Base-by-base conservation (phyloP, 2,797 vertebrate species). In the Knipowitschia caucasica region DNA sequence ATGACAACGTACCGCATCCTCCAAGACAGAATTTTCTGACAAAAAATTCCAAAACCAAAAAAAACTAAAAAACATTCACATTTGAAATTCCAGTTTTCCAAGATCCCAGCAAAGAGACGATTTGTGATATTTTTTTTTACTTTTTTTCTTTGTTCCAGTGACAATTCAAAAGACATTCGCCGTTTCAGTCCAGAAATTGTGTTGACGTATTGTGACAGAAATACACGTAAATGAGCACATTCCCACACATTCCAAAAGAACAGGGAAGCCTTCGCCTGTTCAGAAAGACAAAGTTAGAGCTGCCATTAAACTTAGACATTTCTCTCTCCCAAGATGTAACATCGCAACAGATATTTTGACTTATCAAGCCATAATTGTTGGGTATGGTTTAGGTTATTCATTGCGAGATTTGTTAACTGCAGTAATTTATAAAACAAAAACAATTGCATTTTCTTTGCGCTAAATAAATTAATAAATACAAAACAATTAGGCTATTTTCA, bases 271-370 rank as follows among this genome's bases (percentile, higher is more conserved):
- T 23, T 10, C 31, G 36, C 61, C 39, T 20, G 29, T 18, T 59
- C 49, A 63, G 78, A 79, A 67, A 80, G 71, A 77, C 69, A 78
- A 70, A 46, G 56, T 56, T n/a, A 82, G 73, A 87, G 84, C 87
- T 87, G 87, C 87, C 81, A 63, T 82, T 64, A 36, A 30, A 30
- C 27, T 30, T 30, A 5, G 15, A 31, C 45, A 49, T 31, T 49
- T 49, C 45, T 31, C 45, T 4, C 27, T 49, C 29, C 46, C 46
- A 49, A 49, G 46, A 33, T 33, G 46, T 23, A 49, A 21, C 20
- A 49, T 5, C 23, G 29, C 46, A 33, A 33, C 45, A n/a, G 4
- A 33, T 20, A 1, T 21, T 8, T 12, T 8, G 36, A 39, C 36
- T 11, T 20, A 39, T 21, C 1, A 21, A 39, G 18, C 7, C 7